Evolutionary conservation across 2,888 invertebrate genomes (phyloP), one percentile per base, ranked within the genome.

Genomic region (Ennomos quercinarius): DNA sequence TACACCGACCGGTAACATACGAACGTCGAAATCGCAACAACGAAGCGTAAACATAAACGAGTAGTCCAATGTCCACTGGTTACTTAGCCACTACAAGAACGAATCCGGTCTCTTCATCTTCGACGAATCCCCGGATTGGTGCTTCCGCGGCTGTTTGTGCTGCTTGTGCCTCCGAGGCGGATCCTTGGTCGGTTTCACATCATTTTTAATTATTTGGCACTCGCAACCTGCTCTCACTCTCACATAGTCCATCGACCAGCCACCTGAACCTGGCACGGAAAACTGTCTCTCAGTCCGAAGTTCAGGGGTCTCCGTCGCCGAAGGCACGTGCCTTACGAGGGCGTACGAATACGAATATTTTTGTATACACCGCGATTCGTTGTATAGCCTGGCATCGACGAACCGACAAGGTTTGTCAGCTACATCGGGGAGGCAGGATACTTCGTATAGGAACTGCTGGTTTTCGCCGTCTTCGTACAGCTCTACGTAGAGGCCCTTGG

Each of bases 311-410:
- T 91, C 88, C 39, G 87, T 84, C 42, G 86, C 84, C 57, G 83
- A 93, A 41, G 75, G 68, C 10, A 78, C 67, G 77, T 95, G 95
- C 71, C 95, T 94, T 57, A 97, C 96, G 70, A 97, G 92, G 55
- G 97, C 98, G 88, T 98, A 98, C 4, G 96, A 95, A 81, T 95
- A 97, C 46, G 96, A 96, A 84, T 95, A 96, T 83, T 95, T 95
- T 83, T 98, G 97, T 46, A 96, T 95, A 88, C 98, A 98, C 74
- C 93, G 92, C n/a, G 97, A 96, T 65, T 94, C 94, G 74, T 94
- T 94, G 83, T 93, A 94, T 50, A 95, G 91, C 61, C 94, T 93
- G n/a, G 94, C 93, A 84, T 96, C 95, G 75, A 97, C 93, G 87
- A 96, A 96, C 0, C 91, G 92, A 80, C 98, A 98, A 3, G 96